Evolutionary conservation across 2,888 invertebrate species (phyloP).

Genomic region (Cerastis leucographa): DNA sequence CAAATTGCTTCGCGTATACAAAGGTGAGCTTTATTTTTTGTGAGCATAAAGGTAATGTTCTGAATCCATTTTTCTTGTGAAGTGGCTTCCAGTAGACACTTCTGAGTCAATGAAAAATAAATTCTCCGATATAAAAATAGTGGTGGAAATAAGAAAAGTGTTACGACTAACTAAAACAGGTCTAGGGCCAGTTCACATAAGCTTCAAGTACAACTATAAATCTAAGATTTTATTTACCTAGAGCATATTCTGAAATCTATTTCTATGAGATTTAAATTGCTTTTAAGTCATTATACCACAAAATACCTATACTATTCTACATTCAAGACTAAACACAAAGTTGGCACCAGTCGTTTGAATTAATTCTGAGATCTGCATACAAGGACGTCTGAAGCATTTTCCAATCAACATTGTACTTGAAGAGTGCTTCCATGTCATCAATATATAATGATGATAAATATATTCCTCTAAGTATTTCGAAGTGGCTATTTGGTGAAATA

Average conservation of each 20-base stretch:
- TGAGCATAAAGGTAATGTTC: too few relatives aligned
- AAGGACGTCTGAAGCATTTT: not conserved
- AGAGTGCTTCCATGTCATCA: not conserved
- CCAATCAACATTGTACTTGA: slow-evolving; percentile 1
- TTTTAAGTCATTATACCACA: not conserved
- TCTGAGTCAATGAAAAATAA: too few relatives aligned
- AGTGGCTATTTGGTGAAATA: not conserved
- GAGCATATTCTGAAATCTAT: too few relatives aligned
- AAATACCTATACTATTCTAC: slow-evolving; percentile 9
- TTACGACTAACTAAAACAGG: not conserved
- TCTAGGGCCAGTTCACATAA: too few relatives aligned
- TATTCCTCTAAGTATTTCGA: not conserved
- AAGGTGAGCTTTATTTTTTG: too few relatives aligned
- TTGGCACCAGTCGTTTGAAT: slow-evolving; percentile 40
- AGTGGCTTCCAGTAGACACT: too few relatives aligned
- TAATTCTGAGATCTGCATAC: slow-evolving; percentile 35
- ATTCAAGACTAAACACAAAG: slow-evolving; percentile 30
- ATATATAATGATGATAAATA: not conserved
- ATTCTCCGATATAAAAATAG: too few relatives aligned
- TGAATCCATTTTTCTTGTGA: too few relatives aligned
- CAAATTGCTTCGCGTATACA: too few relatives aligned
- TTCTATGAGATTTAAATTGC: not conserved
- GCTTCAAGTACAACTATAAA: not conserved
- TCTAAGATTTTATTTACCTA: not conserved
- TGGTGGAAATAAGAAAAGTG: too few relatives aligned